phyloP scores from a whole-genome alignment of 2,797 vertebrate genomes.

The Leucoraja ocellata region DNA sequence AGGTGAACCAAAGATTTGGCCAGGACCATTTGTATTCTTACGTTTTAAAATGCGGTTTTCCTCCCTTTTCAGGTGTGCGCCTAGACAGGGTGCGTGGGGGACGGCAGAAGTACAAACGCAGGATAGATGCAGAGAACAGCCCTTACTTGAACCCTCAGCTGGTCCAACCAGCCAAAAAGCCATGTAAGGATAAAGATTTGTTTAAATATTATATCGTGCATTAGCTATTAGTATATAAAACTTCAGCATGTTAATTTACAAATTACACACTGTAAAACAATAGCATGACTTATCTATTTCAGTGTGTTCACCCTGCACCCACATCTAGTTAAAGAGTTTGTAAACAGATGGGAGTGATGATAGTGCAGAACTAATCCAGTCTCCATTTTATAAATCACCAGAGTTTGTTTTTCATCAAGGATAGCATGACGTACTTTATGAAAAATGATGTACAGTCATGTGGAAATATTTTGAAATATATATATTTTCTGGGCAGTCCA shows the following conservation, averaged over 20 bases:
- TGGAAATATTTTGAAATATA: conserved; percentile 23
- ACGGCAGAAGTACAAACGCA: conserved; percentile 96
- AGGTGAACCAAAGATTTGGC: background rate
- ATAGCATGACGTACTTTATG: background rate
- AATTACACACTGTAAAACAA: conserved; percentile 1
- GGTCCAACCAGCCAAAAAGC: conserved; percentile 95
- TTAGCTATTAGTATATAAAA: background rate
- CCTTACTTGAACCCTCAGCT: conserved; percentile 97
- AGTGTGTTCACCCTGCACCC: background rate
- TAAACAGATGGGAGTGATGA: conserved; percentile 32
- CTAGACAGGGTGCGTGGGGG: conserved; percentile 95
- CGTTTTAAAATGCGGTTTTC: conserved; percentile 43
- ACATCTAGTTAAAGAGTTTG: conserved; percentile 32
- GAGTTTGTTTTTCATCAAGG: conserved; percentile 31
- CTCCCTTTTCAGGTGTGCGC: conserved; percentile 73
- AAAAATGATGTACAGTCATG: conserved; percentile 6
- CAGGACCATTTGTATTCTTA: background rate
- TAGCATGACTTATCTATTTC: conserved; percentile 31
- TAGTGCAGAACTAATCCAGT: conserved; percentile 27
- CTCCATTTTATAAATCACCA: conserved; percentile 31
- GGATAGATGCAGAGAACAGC: conserved; percentile 99
- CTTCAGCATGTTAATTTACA: conserved; percentile 30
- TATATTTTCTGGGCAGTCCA: background rate
- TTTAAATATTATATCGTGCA: conserved; percentile 37
- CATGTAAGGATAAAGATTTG: conserved; percentile 74